phyloP scores from a whole-genome alignment of 2,113 vertebrate genomes.

The Grammomys dolichurus region DNA sequence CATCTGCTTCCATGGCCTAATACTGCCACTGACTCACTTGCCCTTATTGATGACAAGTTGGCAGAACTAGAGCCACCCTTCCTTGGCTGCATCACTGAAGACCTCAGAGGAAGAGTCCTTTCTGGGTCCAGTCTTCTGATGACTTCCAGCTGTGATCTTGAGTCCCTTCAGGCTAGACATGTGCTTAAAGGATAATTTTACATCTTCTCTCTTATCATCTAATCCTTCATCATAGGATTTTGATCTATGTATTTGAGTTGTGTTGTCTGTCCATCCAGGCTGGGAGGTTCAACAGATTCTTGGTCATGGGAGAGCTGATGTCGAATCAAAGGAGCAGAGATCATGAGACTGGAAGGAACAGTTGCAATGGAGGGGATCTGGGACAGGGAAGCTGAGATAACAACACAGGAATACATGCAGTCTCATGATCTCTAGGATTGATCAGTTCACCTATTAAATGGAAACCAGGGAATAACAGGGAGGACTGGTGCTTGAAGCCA shows the following conservation, averaged over 20 bases:
- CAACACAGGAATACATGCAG: constrained; percentile 91
- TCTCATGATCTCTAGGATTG: constrained; percentile 95
- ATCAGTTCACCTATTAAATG: constrained; percentile 95
- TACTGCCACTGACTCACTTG: constrained; percentile 95
- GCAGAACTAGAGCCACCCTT: constrained; percentile 94
- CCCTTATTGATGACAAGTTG: constrained; percentile 94
- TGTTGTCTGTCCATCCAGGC: constrained; percentile 91
- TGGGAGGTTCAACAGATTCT: constrained; percentile 92
- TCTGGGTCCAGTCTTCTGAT: constrained; percentile 94
- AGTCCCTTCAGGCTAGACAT: constrained; percentile 93
- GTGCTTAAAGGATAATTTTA: constrained; percentile 92
- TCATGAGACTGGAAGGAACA: constrained; percentile 92
- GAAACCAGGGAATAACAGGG: constrained; percentile 95
- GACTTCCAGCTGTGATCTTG: constrained; percentile 91
- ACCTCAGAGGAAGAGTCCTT: constrained; percentile 95
- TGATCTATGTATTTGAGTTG: constrained; percentile 92
- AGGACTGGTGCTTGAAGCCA: constrained; percentile 89
- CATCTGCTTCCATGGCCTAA: constrained; percentile 96
- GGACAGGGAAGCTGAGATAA: constrained; percentile 91
- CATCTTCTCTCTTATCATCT: constrained; percentile 95
- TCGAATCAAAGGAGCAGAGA: constrained; percentile 92
- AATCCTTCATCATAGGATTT: constrained; percentile 97
- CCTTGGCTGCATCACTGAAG: constrained; percentile 95
- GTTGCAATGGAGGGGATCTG: constrained; percentile 89
- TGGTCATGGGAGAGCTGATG: constrained; percentile 97